Evolutionary conservation across 2,888 invertebrate genomes (phyloP).

Genomic region (Dasypolia templi): DNA sequence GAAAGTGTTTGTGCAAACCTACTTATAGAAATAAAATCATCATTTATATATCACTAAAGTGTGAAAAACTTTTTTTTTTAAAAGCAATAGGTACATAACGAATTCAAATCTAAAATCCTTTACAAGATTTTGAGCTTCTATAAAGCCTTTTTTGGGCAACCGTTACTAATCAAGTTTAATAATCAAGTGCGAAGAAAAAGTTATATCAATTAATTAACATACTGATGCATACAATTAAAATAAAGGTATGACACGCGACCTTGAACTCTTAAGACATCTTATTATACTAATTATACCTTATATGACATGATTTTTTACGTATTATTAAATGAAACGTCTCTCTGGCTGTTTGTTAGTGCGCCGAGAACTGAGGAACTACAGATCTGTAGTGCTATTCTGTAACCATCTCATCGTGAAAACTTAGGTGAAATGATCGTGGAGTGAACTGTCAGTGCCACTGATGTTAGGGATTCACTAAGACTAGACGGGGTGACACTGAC

Average conservation of each 20-base stretch:
- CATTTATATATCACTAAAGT: background rate
- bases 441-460: too few species aligned
- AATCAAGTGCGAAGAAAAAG: slow-evolving; percentile 10
- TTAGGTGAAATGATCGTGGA: too few species aligned
- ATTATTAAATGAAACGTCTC: background rate
- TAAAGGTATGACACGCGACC: slow-evolving; percentile 13
- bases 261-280: slow-evolving; percentile 45
- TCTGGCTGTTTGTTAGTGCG: background rate
- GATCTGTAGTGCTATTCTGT: too few species aligned
- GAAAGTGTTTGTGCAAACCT: too few species aligned
- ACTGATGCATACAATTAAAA: slow-evolving; percentile 20
- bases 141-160: background rate
- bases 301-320: slow-evolving; percentile 13
- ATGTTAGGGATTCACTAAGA: too few species aligned
- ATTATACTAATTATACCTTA: slow-evolving; percentile 17
- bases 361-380: too few species aligned
- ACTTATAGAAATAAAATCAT: too few species aligned
- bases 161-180: slow-evolving; percentile 11
- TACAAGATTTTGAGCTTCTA: background rate
- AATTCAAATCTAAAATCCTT: background rate
- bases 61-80: background rate
- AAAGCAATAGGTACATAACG: background rate
- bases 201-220: slow-evolving; percentile 36
- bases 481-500: too few species aligned
- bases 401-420: too few species aligned